Evolutionary conservation across 2,888 invertebrate species (phyloP).

Genomic region (Apamea epomidion): DNA sequence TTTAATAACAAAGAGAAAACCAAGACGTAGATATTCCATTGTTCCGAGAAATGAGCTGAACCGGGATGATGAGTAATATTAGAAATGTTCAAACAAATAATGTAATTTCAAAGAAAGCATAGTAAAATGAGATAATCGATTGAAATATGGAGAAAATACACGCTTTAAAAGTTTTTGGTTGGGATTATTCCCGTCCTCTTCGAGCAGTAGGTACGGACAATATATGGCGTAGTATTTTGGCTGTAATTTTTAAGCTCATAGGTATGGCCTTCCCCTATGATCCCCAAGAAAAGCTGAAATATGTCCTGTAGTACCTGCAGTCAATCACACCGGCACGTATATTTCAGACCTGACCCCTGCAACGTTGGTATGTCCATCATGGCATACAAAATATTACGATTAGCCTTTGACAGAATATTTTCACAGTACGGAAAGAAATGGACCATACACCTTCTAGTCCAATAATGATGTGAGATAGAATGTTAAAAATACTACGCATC

Average conservation of each 20-base stretch:
- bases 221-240: neutral
- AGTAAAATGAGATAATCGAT: neutral
- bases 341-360: neutral
- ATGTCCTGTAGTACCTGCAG: too few species aligned
- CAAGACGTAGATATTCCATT: neutral
- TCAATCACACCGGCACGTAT: neutral
- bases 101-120: neutral
- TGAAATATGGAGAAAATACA: neutral
- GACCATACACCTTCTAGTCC: neutral
- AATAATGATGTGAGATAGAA: neutral
- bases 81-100: neutral
- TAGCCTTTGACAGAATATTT: too few species aligned
- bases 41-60: neutral
- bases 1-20: conserved; percentile 21
- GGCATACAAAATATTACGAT: neutral
- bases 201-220: neutral
- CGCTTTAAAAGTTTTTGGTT: neutral
- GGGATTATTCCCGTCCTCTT: neutral
- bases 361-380: neutral
- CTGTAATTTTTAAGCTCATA: too few species aligned
- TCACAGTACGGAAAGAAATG: neutral
- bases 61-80: neutral
- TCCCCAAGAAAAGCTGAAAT: too few species aligned
- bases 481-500: conserved; percentile 10
- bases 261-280: too few species aligned